A percentile compares a stretch with the other conserved stretches of the same genome.
These are phyloP conservation scores for Sebastes minor DNA, from an alignment of 2,797 vertebrate genomes.

Conservation along the genomic window DNA sequence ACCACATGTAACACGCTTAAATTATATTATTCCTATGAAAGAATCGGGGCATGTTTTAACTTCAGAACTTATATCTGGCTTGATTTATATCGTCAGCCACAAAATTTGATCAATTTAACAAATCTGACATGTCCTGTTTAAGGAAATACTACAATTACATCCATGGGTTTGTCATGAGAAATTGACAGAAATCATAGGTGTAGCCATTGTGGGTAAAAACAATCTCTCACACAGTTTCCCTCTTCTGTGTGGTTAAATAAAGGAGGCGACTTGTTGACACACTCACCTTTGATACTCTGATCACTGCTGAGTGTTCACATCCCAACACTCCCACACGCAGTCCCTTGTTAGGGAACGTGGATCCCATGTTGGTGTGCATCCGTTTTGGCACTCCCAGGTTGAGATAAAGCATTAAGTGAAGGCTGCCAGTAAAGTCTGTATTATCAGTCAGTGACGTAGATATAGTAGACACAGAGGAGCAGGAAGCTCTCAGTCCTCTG, in stretches of 20 bases:
- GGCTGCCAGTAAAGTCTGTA: constrained; percentile 67
- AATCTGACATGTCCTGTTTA: constrained; percentile 1
- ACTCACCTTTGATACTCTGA: constrained; percentile 42
- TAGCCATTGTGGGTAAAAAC: background rate
- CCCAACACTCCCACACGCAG: constrained; percentile 27
- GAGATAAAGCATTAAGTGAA: constrained; percentile 74
- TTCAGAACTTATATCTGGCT: background rate
- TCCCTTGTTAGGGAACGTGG: constrained; percentile 44
- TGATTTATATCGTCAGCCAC: background rate
- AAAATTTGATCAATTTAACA: background rate
- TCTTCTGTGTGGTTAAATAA: constrained; percentile 27
- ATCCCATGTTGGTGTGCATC: constrained; percentile 56
- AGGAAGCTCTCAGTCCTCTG: constrained; percentile 63
- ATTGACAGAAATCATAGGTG: background rate
- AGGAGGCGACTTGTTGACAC: constrained; percentile 51
- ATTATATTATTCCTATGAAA: background rate
- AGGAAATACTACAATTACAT: background rate
- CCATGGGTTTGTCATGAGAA: background rate
- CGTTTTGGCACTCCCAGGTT: constrained; percentile 45
- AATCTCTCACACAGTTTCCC: background rate
- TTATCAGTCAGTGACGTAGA: constrained; percentile 73
- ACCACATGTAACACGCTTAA: background rate
- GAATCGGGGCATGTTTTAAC: background rate
- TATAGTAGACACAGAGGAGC: constrained; percentile 53
- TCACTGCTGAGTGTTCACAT: constrained; percentile 50